Evolutionary conservation across 2,797 vertebrate species (phyloP), one percentile per base, ranked within the genome.

Genomic region (Enteromius fasciolatus): DNA sequence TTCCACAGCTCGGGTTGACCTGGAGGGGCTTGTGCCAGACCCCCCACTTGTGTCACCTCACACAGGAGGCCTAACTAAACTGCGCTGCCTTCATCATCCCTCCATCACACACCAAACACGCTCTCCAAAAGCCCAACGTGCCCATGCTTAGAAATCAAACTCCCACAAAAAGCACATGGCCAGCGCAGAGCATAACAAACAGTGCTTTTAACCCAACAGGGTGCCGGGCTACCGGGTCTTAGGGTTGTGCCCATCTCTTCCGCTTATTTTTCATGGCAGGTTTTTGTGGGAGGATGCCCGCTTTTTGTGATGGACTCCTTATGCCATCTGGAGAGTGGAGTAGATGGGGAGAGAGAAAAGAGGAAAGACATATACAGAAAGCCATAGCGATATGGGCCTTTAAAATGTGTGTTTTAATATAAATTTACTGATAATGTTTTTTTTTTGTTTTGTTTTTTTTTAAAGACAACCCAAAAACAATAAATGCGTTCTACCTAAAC

Each of bases 331-430:
- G 86, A 90, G 88, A 89, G 84, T 86, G 87, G 89, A 88, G 59
- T 87, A 89, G 82, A 85, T 86, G 90, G 75, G 31, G 66, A 89
- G 70, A 86, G 84, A 81, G 87, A 80, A 72, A n/a, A 57, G 73
- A 68, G 25, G 20, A 31, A 23, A 41, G n/a, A 50, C 1, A 3
- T 63, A 64, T 33, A 64, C 8, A 64, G 61, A 70, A 50, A 70
- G 36, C n/a, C 87, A 83, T 83, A 90, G 92, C 89, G 79, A 93
- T 91, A 90, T 68, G 87, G 87, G 89, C 86, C 25, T 81, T 76
- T 59, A 33, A 48, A 63, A 54, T 31, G 36, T 31, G 31, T 31
- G 17, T 57, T 79, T 57, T 18, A 31, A 74, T 54, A 9, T 75
- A 25, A 54, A 74, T 57, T 57, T 23, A 23, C 20, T 15, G 18